phyloP scores from a whole-genome alignment of 2,888 invertebrate genomes.

The Tanypteryx hageni region DNA sequence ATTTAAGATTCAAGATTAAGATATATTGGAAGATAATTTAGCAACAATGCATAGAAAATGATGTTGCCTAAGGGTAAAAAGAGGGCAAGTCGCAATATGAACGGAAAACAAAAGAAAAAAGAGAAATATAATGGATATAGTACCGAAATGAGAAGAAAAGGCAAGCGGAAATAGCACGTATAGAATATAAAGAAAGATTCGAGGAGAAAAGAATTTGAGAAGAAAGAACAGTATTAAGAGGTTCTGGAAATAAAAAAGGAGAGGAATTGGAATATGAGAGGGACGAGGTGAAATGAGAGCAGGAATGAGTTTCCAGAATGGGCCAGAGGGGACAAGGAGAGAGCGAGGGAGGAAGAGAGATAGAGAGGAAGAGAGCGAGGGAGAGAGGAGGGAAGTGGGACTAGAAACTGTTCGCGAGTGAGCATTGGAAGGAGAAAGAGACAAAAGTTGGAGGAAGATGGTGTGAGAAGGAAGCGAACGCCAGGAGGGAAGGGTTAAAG shows the following conservation, averaged over 20 bases:
- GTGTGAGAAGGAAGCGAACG: background rate
- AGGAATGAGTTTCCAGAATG: background rate
- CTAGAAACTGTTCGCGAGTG: background rate
- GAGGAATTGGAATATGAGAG: slow-evolving; percentile 28
- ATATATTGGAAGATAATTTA: too few species aligned
- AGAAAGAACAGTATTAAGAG: background rate
- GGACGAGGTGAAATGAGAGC: background rate
- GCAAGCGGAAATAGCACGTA: background rate
- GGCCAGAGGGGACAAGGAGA: background rate
- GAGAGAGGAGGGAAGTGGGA: background rate
- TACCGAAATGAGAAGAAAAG: background rate
- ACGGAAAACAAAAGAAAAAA: background rate
- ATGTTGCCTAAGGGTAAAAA: background rate
- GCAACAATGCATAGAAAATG: too few species aligned
- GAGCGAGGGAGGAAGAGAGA: background rate
- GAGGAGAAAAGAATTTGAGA: slow-evolving; percentile 9
- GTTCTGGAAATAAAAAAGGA: background rate
- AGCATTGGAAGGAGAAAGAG: background rate
- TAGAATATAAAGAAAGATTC: slow-evolving; percentile 14
- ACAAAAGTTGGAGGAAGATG: background rate
- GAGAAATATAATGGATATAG: background rate
- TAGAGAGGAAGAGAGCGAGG: background rate
- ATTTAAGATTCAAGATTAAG: too few species aligned
- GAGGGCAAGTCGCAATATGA: background rate
- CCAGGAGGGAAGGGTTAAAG: background rate